Percentiles rank a stretch among this genome's conserved stretches.
Evolutionary conservation across 2,888 invertebrate species (phyloP).

Genomic region (Ophion obscuratus): DNA sequence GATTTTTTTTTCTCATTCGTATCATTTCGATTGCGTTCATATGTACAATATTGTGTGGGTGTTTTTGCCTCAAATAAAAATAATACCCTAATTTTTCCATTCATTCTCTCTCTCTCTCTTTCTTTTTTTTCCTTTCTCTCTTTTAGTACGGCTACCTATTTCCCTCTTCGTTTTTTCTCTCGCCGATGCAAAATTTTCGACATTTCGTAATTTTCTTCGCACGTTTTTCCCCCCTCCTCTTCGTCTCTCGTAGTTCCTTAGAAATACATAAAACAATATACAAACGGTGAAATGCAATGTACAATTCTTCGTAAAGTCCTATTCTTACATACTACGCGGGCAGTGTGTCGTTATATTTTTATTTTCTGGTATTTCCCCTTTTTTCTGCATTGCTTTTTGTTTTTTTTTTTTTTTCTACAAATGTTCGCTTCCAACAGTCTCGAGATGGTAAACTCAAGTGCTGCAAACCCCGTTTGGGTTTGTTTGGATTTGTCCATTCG

Average conservation of each 20-base stretch:
- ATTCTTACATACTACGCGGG: slow-evolving; percentile 48
- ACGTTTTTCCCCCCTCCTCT: background rate
- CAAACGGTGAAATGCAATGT: slow-evolving; percentile 33
- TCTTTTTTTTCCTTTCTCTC: background rate
- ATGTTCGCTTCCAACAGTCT: background rate
- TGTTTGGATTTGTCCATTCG: background rate
- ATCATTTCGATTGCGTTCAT: slow-evolving; percentile 20
- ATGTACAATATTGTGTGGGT: slow-evolving; percentile 34
- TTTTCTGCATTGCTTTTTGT: slow-evolving; percentile 7
- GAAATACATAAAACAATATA: slow-evolving; percentile 10
- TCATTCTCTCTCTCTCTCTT: background rate
- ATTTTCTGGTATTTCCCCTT: background rate
- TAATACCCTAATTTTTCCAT: background rate
- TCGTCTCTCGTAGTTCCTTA: background rate
- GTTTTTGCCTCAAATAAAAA: background rate
- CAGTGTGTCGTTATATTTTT: slow-evolving; percentile 52
- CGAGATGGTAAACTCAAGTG: too few relatives aligned
- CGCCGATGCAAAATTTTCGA: background rate
- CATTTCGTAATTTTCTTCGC: background rate
- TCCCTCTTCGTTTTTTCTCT: background rate
- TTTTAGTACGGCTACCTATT: slow-evolving; percentile 14
- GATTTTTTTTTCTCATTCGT: slow-evolving; percentile 8
- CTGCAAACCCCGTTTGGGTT: background rate
- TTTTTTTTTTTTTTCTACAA: background rate
- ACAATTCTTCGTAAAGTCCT: slow-evolving; percentile 39